Evolutionary conservation across 2,888 invertebrate species (phyloP).

Genomic region (Gibbula magus): DNA sequence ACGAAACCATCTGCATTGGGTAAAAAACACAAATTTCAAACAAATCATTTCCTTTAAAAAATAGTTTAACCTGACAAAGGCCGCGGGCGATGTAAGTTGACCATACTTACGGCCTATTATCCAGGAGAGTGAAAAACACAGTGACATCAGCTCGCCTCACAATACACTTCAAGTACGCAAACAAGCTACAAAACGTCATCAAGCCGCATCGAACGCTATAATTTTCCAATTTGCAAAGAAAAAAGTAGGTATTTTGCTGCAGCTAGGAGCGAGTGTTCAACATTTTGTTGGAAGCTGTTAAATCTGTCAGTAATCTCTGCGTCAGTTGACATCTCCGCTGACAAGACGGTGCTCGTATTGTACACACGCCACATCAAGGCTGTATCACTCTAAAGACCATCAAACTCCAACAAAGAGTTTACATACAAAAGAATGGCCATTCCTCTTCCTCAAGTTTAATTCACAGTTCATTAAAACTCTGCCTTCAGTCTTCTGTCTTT

Average conservation of each 20-base stretch:
- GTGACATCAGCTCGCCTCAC: too few relatives aligned
- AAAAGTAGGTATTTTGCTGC: slow-evolving; percentile 1
- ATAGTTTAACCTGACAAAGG: too few relatives aligned
- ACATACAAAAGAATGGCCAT: slow-evolving; percentile 10
- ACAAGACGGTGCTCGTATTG: too few relatives aligned
- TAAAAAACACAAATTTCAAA: too few relatives aligned
- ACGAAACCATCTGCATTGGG: too few relatives aligned
- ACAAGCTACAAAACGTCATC: background rate
- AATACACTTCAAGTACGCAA: too few relatives aligned
- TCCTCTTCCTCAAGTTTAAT: background rate
- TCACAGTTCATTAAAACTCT: background rate
- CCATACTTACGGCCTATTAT: too few relatives aligned
- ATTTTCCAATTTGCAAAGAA: background rate
- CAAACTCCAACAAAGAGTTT: background rate
- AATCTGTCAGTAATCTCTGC: background rate
- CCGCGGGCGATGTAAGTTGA: too few relatives aligned
- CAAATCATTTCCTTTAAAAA: too few relatives aligned
- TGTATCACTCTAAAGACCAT: background rate
- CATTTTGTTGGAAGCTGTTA: slow-evolving; percentile 8
- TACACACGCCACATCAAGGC: background rate
- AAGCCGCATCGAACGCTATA: background rate
- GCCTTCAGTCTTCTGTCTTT: too few relatives aligned
- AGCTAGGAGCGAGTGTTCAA: background rate
- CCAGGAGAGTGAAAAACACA: too few relatives aligned
- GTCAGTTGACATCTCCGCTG: too few relatives aligned